Evolutionary conservation across 2,888 invertebrate species (phyloP).

Genomic region (Eretmocerus hayati): DNA sequence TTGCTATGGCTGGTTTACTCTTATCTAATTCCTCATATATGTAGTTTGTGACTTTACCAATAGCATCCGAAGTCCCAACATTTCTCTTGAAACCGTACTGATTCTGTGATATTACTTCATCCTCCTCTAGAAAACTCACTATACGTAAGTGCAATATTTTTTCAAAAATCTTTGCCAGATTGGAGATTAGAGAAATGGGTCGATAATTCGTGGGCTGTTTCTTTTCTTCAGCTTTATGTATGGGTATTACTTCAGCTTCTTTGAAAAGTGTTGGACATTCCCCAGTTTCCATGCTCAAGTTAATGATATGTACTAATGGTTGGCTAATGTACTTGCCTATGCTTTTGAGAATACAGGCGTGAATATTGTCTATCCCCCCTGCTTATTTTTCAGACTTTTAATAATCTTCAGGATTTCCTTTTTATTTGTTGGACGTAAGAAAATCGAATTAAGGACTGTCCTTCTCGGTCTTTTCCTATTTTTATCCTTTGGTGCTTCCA

Average conservation of each 20-base stretch:
- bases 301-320: not conserved
- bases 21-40: not conserved
- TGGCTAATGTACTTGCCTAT: not conserved
- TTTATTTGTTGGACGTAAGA: not conserved
- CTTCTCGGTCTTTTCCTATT: not conserved
- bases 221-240: not conserved
- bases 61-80: not conserved
- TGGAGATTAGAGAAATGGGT: conserved; percentile 5
- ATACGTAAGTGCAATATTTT: not conserved
- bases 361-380: not conserved
- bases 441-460: not conserved
- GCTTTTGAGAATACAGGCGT: not conserved
- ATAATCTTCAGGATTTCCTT: not conserved
- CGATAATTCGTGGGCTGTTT: not conserved
- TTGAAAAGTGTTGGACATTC: not conserved
- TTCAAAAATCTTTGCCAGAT: conserved; percentile 4
- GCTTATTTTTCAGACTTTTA: not conserved
- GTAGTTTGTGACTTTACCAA: not conserved
- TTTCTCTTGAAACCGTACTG: conserved; percentile 1
- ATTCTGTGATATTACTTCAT: not conserved
- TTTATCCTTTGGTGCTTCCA: not conserved
- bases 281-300: not conserved
- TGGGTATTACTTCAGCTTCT: not conserved
- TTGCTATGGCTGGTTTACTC: too few relatives aligned
- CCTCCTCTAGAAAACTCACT: not conserved